These are phyloP conservation scores for Tokudaia muenninki DNA, from an alignment of 2,797 vertebrate genomes.

Conservation along the genomic window DNA sequence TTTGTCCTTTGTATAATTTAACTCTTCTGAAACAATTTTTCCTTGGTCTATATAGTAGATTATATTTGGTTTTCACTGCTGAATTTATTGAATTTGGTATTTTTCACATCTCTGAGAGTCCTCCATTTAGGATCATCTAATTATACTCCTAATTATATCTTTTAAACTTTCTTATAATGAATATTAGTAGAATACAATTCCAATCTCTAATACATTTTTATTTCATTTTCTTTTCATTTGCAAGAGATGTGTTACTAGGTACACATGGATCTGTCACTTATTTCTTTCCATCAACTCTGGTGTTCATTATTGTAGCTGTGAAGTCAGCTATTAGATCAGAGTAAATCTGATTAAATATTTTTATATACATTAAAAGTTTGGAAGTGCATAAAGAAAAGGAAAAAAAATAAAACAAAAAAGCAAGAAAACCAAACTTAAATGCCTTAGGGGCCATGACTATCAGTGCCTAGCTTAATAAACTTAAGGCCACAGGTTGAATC, in stretches of 20 bases:
- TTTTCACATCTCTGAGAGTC: neutral
- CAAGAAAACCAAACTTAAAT: neutral
- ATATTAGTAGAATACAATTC: neutral
- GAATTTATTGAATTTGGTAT: neutral
- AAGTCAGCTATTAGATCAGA: neutral
- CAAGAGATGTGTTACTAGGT: neutral
- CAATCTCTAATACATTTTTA: neutral
- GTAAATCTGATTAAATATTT: neutral
- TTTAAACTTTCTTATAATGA: neutral
- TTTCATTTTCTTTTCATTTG: neutral
- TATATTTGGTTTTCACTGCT: neutral
- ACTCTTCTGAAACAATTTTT: neutral
- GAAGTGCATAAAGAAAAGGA: neutral
- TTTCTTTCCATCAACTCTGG: neutral
- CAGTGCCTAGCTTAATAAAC: neutral
- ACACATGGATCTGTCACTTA: neutral
- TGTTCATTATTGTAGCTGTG: neutral
- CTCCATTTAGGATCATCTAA: neutral
- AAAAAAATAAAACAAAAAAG: neutral
- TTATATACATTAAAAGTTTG: neutral
- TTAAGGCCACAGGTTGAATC: neutral
- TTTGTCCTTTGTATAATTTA: neutral
- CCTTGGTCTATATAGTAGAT: neutral
- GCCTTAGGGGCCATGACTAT: neutral
- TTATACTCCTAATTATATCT: neutral